Percentiles rank a stretch among this genome's conserved stretches.
Evolutionary conservation across 30 jellyfish, hydroid and myxozoan species (phyloP).

Genomic region (Haliclystus octoradiatus): DNA sequence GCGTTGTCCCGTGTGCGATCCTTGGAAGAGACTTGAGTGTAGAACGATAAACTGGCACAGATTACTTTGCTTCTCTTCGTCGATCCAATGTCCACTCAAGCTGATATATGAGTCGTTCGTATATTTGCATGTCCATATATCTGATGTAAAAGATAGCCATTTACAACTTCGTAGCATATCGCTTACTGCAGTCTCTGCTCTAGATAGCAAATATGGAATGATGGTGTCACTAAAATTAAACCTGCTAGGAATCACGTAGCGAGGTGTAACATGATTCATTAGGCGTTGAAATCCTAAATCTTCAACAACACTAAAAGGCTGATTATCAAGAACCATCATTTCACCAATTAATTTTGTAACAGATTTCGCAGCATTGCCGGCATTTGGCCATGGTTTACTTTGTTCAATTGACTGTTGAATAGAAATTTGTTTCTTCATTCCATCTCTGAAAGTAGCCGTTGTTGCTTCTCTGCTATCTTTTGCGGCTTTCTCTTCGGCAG

Average conservation of each 20-base stretch:
- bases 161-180: constrained; percentile 21
- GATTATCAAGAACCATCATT: constrained; percentile 50
- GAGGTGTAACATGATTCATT: constrained; percentile 38
- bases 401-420: constrained; percentile 10
- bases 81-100: constrained; percentile 48
- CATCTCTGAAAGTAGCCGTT: neutral
- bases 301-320: constrained; percentile 34
- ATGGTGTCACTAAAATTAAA: constrained; percentile 17
- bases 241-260: constrained; percentile 38
- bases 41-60: neutral
- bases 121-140: constrained; percentile 55
- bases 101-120: constrained; percentile 48
- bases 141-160: constrained; percentile 46
- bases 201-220: constrained; percentile 29
- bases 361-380: constrained; percentile 11
- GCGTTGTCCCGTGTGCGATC: constrained; percentile 33
- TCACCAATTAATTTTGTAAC: constrained; percentile 12
- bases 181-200: constrained; percentile 15
- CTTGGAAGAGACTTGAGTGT: constrained; percentile 31
- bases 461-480: neutral
- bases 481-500: neutral
- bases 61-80: constrained; percentile 3
- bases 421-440: constrained; percentile 3
- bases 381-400: constrained; percentile 18
- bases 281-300: constrained; percentile 40